Conservation (phyloP, 2,797 vertebrate genomes). For the Mus minutoides region DNA sequence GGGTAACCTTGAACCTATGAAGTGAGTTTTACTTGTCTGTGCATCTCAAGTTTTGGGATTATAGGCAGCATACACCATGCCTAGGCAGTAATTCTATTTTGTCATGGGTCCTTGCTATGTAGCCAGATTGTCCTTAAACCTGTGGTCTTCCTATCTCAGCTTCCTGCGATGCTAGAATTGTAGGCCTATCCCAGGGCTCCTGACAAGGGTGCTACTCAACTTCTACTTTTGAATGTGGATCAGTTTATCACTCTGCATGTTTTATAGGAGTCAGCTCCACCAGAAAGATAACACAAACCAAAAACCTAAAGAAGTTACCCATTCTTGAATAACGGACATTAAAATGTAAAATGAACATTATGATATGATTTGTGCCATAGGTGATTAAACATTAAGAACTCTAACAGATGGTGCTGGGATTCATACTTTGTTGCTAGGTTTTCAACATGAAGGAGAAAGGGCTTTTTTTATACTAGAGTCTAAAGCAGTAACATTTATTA, state of each 20-base stretch:
- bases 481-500: constrained; percentile 1
- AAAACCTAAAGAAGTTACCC: constrained; percentile 45
- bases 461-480: constrained; percentile 21
- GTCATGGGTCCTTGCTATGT: not conserved
- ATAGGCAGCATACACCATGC: not conserved
- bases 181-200: not conserved
- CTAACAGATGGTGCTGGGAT: not conserved
- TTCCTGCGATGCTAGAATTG: not conserved
- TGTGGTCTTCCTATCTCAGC: not conserved
- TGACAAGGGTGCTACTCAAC: not conserved
- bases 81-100: not conserved
- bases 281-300: constrained; percentile 7
- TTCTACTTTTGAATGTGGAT: constrained; percentile 39
- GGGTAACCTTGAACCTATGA: not conserved
- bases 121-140: not conserved
- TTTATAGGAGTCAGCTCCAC: not conserved
- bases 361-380: constrained; percentile 12
- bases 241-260: not conserved
- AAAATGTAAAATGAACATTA: constrained; percentile 33
- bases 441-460: constrained; percentile 4
- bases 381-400: constrained; percentile 21
- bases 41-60: not conserved
- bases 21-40: not conserved
- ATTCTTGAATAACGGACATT: constrained; percentile 12
- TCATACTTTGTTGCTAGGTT: constrained; percentile 2